Evolutionary conservation across 2,113 vertebrate species (phyloP), one percentile per base, ranked within the genome.

Genomic region (Odontophorus gujanensis): DNA sequence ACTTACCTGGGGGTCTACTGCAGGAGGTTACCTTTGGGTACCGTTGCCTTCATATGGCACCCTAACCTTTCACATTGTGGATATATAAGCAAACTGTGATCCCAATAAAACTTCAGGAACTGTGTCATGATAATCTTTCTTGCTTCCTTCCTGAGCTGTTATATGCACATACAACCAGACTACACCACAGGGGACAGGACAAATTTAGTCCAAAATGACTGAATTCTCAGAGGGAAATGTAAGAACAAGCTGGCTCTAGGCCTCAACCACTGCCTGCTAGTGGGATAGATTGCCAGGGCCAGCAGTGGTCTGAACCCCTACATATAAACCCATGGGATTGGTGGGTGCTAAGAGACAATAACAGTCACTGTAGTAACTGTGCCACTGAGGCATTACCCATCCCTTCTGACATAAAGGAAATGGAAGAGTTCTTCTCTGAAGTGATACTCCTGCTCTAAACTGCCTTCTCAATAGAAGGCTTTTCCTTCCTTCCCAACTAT

Each of bases 241-340:
- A 11, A 67, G n/a, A 19, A 19, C 28, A 24, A 89, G 34, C 32
- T 26, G 25, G 15, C 45, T 68, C 22, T 25, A 13, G 14, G 32
- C 21, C 13, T 21, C 42, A 47, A 75, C 72, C 57, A 36, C 22
- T 79, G n/a, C 42, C 42, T 19, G 15, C 42, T 66, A 19, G 34
- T 16, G 57, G 57, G 30, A n/a, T 8, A 51, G 8, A 22, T 24
- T 78, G 40, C 66, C 69, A 62, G 50, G 43, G 61, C 22, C 59
- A 84, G 68, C 69, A 67, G 3, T 11, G 25, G 15, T 40, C 65
- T 45, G 36, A 72, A 9, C n/a, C 9, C 57, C 57, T 75, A 0
- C 0, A 0, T 15, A 21, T 5, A 20, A 84, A 13, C 53, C 11
- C 1, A 1, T 0, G 1, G 34, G 21, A 43, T 65, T 45, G 12